Base-by-base conservation (phyloP, 35 echinoderm and acorn worm species). In the Amphiura filiformis region DNA sequence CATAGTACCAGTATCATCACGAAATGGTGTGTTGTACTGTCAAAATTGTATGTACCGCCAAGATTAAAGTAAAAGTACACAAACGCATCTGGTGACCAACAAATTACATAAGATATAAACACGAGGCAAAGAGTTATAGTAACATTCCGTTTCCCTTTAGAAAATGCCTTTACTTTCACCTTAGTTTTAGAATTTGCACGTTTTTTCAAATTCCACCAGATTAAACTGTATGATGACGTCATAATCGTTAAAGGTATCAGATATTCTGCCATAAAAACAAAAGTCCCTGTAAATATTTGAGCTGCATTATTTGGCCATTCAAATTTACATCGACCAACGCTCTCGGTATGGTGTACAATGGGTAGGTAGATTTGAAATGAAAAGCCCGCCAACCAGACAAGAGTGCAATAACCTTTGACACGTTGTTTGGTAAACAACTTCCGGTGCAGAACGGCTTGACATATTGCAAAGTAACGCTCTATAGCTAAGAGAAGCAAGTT, bases 381-480 rank as follows among this genome's bases (percentile, higher is more conserved):
- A 1, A 93, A 41, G 23, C 91, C 95, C 17, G 84, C 83, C 9
- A 91, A 15, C 91, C 91, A 93, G 30, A 93, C 80, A 12, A 61
- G 65, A 0, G 78, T 7, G 39, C 93, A 90, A 15, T 78, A 70
- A 31, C 87, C 35, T 65, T 90, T 93, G 35, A 91, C 95, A 18
- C 88, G 77, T 39, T 84, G 61, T 15, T 90, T 79, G 20, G 95
- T 97, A 57, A 97, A 97, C 47, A 91, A 76, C 81, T 91, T 88
- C 35, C 89, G 75, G 39, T 97, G 88, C 35, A 22, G 84, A n/a
- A 97, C 82, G 0, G 94, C 87, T 30, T 88, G 91, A 64, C 87
- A 89, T 3, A 87, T 91, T 30, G 94, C 94, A 32, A 91, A 89
- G 40, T 97, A 97, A 22, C 94, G 44, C 81, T 97, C 94, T 44